Percentiles rank a stretch among this genome's conserved stretches.
These are phyloP conservation scores for Triops longicaudatus DNA, from an alignment of 1,140 invertebrate species.

Conservation along the genomic window DNA sequence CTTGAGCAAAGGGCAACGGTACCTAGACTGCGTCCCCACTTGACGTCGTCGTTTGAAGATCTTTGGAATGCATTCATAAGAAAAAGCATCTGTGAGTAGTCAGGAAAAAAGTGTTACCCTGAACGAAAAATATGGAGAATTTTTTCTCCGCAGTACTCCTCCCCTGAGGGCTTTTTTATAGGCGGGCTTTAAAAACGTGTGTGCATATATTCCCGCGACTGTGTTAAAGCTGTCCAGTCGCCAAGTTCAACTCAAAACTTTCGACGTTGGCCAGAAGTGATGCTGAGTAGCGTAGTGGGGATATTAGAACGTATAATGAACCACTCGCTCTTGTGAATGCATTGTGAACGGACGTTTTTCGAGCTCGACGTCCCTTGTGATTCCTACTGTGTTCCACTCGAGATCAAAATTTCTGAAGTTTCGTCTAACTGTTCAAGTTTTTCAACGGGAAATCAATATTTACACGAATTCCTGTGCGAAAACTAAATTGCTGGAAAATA, in stretches of 20 bases:
- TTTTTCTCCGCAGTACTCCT: not conserved
- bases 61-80: not conserved
- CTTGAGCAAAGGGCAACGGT: no score
- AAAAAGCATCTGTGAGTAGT: not conserved
- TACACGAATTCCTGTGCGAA: no score
- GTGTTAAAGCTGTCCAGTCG: no score
- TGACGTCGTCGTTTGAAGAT: not conserved
- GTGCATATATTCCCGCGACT: no score
- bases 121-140: not conserved
- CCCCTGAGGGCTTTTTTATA: no score
- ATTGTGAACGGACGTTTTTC: not conserved
- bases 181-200: no score
- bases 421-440: no score
- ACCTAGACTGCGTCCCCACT: not conserved
- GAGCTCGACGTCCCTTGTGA: no score
- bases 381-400: no score
- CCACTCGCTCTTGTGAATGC: not conserved
- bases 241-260: not conserved
- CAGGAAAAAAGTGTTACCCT: not conserved
- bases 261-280: not conserved
- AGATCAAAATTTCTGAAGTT: no score
- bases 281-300: not conserved
- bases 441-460: no score
- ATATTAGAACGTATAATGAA: not conserved
- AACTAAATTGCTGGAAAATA: no score